Evolutionary conservation across 2,888 invertebrate species (phyloP).

Genomic region (Norana najaformis): DNA sequence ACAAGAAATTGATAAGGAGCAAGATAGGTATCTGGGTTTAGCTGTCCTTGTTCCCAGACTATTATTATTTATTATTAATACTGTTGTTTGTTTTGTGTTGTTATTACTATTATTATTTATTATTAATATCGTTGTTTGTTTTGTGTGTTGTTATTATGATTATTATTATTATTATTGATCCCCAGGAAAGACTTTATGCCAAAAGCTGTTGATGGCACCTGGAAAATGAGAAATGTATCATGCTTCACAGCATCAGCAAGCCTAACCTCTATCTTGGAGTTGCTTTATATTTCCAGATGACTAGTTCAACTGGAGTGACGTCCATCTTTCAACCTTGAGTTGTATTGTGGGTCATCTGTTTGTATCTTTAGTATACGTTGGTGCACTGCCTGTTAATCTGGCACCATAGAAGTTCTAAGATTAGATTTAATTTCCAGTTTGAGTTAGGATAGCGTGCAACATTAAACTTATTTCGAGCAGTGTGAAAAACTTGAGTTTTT

Average conservation of each 20-base stretch:
- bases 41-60: background rate
- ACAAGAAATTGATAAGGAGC: background rate
- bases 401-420: no score
- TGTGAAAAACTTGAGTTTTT: background rate
- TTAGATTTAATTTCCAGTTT: no score
- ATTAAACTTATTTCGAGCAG: background rate
- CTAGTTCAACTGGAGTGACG: background rate
- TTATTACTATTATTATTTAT: background rate
- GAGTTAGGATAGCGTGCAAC: no score
- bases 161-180: background rate
- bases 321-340: background rate
- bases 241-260: no score
- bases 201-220: background rate
- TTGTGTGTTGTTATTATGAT: no score
- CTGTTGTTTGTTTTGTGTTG: background rate
- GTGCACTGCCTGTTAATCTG: no score
- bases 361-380: no score
- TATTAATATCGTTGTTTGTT: no score
- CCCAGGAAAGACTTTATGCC: background rate
- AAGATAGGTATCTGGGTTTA: background rate
- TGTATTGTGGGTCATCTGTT: background rate
- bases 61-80: background rate
- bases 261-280: background rate
- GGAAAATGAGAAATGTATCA: no score
- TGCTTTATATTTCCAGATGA: background rate